These are phyloP conservation scores for Epizoanthus ramosus DNA, from an alignment of 92 coral and sea anemone species.

Conservation along the genomic window DNA sequence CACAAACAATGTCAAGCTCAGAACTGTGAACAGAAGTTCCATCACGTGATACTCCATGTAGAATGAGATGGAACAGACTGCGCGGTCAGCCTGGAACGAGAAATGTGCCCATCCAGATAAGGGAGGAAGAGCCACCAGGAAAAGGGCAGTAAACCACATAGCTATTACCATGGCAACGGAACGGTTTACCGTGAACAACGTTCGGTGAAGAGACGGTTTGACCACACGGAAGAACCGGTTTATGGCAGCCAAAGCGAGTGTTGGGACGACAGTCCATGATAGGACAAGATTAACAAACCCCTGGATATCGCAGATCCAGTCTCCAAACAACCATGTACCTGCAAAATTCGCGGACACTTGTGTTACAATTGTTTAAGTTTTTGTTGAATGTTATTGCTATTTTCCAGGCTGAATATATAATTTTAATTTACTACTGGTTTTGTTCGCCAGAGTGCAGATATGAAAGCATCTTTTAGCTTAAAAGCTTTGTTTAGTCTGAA, in stretches of 20 bases:
- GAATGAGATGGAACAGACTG: slow-evolving; percentile 20
- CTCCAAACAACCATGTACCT: slow-evolving; percentile 17
- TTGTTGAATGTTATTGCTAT: no score
- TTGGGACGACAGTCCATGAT: slow-evolving; percentile 9
- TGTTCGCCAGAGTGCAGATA: no score
- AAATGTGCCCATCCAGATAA: slow-evolving; percentile 15
- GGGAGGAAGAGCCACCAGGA: slow-evolving; percentile 26
- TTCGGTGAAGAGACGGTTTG: neutral
- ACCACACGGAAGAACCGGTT: slow-evolving; percentile 20
- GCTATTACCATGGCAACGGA: slow-evolving; percentile 18
- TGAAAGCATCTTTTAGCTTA: no score
- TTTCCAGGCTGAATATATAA: no score
- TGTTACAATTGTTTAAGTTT: no score
- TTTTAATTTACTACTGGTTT: no score
- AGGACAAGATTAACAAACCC: slow-evolving; percentile 4
- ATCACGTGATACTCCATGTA: neutral
- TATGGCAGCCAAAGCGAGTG: slow-evolving; percentile 17
- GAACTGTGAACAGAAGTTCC: neutral
- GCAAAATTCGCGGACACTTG: no score
- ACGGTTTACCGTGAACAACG: slow-evolving; percentile 12
- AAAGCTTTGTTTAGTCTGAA: no score
- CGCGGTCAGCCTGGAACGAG: slow-evolving; percentile 16
- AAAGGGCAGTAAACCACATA: slow-evolving; percentile 11
- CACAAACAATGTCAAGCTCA: slow-evolving; percentile 19
- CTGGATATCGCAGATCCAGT: neutral